Base-by-base conservation (phyloP, 2,797 vertebrate genomes). In the Yasuhikotakia modesta region DNA sequence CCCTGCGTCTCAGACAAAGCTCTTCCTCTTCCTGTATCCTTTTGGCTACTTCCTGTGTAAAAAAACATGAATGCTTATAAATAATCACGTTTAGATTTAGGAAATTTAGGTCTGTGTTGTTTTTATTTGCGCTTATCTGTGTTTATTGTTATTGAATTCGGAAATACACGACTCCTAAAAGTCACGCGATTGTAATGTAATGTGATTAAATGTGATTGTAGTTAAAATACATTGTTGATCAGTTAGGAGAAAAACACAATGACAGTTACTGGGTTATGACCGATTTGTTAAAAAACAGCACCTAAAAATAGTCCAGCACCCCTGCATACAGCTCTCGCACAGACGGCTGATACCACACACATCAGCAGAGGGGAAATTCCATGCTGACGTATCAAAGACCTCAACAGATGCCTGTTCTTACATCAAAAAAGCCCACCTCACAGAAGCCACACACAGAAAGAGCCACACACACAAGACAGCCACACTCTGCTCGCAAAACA, bases 41-140 rank as follows among this genome's bases (percentile, higher is more conserved):
- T 84, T 93, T 92, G 1, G 93, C 93, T 60, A 94, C 90, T 92
- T 94, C 92, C 94, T 95, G 87, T 60, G 11, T 0, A 45, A 85
- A 48, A 87, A 76, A 50, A 13, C 12, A n/a, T 4, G 43, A 60
- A 61, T 32, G 1, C 27, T 60, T 27, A 58, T 5, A 67, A 4
- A 70, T 70, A 13, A 32, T 32, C 35, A 30, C 21, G 5, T 22
- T 63, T 1, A 60, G 1, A 43, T 21, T 61, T 14, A 6, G 24
- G 1, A 73, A 11, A n/a, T n/a, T n/a, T n/a, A 39, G 19, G 16
- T 43, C 35, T 39, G 4, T 8, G 6, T 39, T 43, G 39, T 43
- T 11, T 43, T 43, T 43, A 43, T 43, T 43, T 43, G 27, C 4
- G 27, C 27, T 27, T 27, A 27, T 27, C 27, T 27, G 27, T 27